A percentile compares a stretch with the other conserved stretches of the same genome.
Conservation (phyloP, 2,888 invertebrate species). For the Pasiphila rectangulata region DNA sequence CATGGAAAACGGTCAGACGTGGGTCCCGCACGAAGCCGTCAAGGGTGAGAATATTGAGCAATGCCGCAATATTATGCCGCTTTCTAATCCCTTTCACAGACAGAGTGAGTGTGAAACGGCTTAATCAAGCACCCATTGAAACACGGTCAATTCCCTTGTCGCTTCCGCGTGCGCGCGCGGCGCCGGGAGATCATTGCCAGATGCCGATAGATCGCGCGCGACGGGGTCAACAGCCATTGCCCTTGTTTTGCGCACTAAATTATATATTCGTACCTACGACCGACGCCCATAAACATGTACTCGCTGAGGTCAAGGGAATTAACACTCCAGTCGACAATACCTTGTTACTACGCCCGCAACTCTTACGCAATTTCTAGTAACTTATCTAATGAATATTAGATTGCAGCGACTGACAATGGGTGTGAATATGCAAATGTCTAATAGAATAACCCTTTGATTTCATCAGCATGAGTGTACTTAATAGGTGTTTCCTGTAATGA, state of each 20-base stretch:
- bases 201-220: slow-evolving; percentile 74
- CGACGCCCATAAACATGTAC: slow-evolving; percentile 44
- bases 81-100: slow-evolving; percentile 62
- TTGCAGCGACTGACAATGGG: slow-evolving; percentile 20
- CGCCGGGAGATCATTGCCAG: slow-evolving; percentile 76
- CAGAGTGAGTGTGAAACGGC: slow-evolving; percentile 47
- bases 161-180: slow-evolving; percentile 68
- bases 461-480: slow-evolving; percentile 15
- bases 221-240: slow-evolving; percentile 79
- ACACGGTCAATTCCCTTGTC: slow-evolving; percentile 69
- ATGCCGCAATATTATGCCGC: slow-evolving; percentile 44
- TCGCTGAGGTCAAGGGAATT: slow-evolving; percentile 58
- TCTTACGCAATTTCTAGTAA: slow-evolving; percentile 15
- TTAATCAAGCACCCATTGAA: slow-evolving; percentile 66
- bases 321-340: slow-evolving; percentile 34
- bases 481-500: slow-evolving; percentile 24
- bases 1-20: slow-evolving; percentile 62
- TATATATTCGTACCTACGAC: slow-evolving; percentile 54
- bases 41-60: slow-evolving; percentile 38
- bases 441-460: slow-evolving; percentile 15
- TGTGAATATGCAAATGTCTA: slow-evolving; percentile 20
- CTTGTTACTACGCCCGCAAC: slow-evolving; percentile 16
- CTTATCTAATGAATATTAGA: slow-evolving; percentile 20
- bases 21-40: slow-evolving; percentile 37
- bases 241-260: slow-evolving; percentile 76